Percentiles rank a stretch among this genome's conserved stretches.
phyloP scores from a whole-genome alignment of 2,888 invertebrate species.

The Orthosia gothica region DNA sequence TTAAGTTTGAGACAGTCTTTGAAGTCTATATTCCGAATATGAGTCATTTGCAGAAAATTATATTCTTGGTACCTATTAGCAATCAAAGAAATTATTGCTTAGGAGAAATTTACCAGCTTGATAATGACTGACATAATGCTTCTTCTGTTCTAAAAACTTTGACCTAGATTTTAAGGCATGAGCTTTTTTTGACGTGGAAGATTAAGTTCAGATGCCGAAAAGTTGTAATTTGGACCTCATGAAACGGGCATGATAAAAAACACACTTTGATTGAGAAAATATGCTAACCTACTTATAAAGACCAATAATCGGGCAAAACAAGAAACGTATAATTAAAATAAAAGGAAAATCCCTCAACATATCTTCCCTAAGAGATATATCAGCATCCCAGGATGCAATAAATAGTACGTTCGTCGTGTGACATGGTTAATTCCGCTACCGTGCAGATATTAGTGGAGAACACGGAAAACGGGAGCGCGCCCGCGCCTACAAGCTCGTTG shows the following conservation, averaged over 20 bases:
- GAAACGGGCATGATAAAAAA: too few relatives aligned
- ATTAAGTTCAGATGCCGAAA: too few relatives aligned
- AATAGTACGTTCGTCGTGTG: constrained; percentile 19
- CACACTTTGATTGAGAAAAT: too few relatives aligned
- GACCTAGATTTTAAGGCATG: background rate
- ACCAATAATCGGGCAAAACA: background rate
- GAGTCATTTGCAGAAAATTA: background rate
- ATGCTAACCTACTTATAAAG: too few relatives aligned
- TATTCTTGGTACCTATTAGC: background rate
- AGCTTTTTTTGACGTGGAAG: too few relatives aligned
- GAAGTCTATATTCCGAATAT: too few relatives aligned
- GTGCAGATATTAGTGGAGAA: constrained; percentile 46
- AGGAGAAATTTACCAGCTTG: background rate
- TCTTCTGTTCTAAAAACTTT: background rate
- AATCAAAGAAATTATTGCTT: background rate
- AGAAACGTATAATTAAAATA: background rate
- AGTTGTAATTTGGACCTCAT: too few relatives aligned
- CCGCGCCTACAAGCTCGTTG: constrained; percentile 53
- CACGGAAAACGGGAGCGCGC: constrained; percentile 30
- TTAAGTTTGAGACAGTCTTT: too few relatives aligned
- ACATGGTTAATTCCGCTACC: constrained; percentile 53
- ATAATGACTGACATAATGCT: background rate
- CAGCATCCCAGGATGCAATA: constrained; percentile 19
- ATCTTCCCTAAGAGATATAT: constrained; percentile 1
- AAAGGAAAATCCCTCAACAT: background rate